Evolutionary conservation across 2,888 invertebrate genomes (phyloP).

Genomic region (Athrips mouffetella): DNA sequence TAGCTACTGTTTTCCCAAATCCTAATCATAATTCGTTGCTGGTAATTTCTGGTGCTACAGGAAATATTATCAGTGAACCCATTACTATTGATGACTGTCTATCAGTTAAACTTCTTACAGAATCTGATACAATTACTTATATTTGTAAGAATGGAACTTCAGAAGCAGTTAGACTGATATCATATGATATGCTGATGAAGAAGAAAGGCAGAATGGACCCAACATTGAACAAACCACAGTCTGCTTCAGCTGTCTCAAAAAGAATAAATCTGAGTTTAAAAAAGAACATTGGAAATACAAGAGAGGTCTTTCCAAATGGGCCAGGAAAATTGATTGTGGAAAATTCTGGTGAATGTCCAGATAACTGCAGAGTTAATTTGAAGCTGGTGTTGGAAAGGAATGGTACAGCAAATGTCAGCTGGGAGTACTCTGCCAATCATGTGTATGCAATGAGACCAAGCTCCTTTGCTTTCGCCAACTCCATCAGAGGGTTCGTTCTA

Average conservation of each 20-base stretch:
- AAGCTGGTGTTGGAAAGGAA: conserved; percentile 77
- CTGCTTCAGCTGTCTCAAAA: conserved; percentile 55
- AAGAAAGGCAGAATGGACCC: conserved; percentile 56
- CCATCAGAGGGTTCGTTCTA: conserved; percentile 85
- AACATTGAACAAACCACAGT: conserved; percentile 40
- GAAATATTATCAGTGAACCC: conserved; percentile 81
- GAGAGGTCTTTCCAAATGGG: conserved; percentile 78
- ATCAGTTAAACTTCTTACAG: conserved; percentile 76
- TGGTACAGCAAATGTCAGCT: conserved; percentile 73
- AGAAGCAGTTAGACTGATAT: conserved; percentile 71
- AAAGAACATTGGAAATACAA: conserved; percentile 75
- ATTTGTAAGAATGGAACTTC: conserved; percentile 79
- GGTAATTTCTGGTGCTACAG: conserved; percentile 84
- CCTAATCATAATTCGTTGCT: conserved; percentile 80
- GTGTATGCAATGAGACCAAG: conserved; percentile 86
- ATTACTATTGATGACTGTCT: conserved; percentile 78
- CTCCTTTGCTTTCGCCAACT: conserved; percentile 80
- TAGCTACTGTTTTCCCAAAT: conserved; percentile 72
- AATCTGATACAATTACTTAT: conserved; percentile 75
- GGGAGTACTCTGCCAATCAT: conserved; percentile 80
- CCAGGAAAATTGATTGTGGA: conserved; percentile 82
- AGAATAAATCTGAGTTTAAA: conserved; percentile 77
- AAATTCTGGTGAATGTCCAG: conserved; percentile 85
- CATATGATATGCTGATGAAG: conserved; percentile 49
- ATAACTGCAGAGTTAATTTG: conserved; percentile 80